Base-by-base conservation (phyloP, 2,113 vertebrate genomes). In the Lasiurus borealis region DNA sequence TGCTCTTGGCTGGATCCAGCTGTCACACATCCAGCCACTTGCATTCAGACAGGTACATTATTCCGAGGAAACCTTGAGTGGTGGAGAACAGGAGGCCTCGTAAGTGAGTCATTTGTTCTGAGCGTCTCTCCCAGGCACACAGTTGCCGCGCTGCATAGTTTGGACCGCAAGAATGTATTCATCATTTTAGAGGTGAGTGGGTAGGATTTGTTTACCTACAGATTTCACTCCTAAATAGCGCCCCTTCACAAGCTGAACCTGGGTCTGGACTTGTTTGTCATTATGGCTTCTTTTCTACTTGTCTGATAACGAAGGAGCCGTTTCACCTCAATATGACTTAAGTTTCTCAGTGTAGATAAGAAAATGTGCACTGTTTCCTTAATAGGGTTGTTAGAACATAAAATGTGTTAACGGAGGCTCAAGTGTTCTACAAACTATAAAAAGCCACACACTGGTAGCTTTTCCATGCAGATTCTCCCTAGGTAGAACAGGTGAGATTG, bases 1-100 rank as follows among this genome's bases (percentile, higher is more conserved):
- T 93, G 77, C 59, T 91, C 27, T 50, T 5, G 80, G 54, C 73
- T 92, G 72, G 44, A 77, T 69, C 81, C 88, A 96, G 57, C 85
- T 97, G 95, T 95, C 95, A 96, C 40, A n/a, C 5, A 54, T 86
- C 91, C 94, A 95, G 88, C 40, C 75, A 77, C 83, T 96, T 91
- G 31, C n/a, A 88, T 73, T 82, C 40, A 95, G 54, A 83, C 82
- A 97, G 94, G 90, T 95, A 88, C 64, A 86, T 73, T 93, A 90
- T 90, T 81, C 88, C 62, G 84, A 93, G 85, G 46, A 82, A 90
- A 40, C 3, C 8, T 54, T 44, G 15, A 83, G 78, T 68, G 54
- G 72, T 84, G n/a, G 44, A n/a, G 34, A 75, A 73, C 29, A 88
- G 62, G 86, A 88, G 46, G 44, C 29, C n/a, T 71, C 18, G 36